These are phyloP conservation scores for Drosophila suboccidentalis DNA, from an alignment of 2,888 invertebrate genomes.

Conservation along the genomic window DNA sequence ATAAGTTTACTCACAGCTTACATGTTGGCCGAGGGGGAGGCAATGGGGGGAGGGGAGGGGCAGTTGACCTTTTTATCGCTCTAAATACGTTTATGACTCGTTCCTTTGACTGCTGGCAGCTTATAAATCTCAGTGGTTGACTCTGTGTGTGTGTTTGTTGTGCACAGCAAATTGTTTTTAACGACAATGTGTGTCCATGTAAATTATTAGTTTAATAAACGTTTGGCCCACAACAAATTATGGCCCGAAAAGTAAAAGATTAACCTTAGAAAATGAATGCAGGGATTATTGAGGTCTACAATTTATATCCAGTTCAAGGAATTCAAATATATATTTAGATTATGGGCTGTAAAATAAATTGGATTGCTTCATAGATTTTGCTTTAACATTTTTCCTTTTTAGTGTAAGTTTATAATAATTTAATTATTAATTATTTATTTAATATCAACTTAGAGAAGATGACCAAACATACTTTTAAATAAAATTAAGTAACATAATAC, in stretches of 20 bases:
- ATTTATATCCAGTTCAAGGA: neutral
- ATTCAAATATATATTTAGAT: neutral
- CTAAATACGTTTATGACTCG: constrained; percentile 81
- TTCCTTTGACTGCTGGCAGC: constrained; percentile 33
- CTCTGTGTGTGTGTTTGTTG: constrained; percentile 16
- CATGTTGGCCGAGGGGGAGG: neutral
- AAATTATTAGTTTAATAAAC: constrained; percentile 83
- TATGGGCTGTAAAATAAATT: neutral
- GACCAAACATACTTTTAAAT: no score
- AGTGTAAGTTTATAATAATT: no score
- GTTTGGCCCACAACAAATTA: constrained; percentile 49
- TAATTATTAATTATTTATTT: no score
- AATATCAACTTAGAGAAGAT: no score
- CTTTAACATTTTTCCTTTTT: no score
- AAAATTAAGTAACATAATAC: no score
- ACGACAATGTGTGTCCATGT: constrained; percentile 74
- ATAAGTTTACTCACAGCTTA: constrained; percentile 76
- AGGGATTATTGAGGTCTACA: neutral
- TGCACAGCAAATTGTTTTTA: constrained; percentile 80
- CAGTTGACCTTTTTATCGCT: constrained; percentile 79
- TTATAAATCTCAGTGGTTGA: constrained; percentile 59
- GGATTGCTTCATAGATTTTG: no score
- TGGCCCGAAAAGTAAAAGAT: constrained; percentile 5
- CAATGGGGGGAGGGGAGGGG: constrained; percentile 2
- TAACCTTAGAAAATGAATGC: neutral